Base-by-base conservation (phyloP, 2,113 vertebrate species). In the Arothron firmamentum region DNA sequence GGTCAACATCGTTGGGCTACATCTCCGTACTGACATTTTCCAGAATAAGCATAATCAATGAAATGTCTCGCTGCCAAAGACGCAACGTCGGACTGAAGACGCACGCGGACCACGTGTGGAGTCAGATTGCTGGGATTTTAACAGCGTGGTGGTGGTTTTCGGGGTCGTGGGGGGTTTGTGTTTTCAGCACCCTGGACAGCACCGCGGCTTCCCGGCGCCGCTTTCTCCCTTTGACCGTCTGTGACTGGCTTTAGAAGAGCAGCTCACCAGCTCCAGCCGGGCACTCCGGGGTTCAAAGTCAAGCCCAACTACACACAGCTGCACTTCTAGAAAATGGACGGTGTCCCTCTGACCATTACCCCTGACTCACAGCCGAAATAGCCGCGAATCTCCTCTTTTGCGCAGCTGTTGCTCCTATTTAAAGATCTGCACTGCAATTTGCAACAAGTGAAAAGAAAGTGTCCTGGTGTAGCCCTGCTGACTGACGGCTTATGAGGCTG, bases 121-220 rank as follows among this genome's bases (percentile, higher is more conserved):
- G 52, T 52, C 52, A 51, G 48, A 54, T 56, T 11, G 31, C 59
- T 14, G 8, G 31, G 19, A 53, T 14, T n/a, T 17, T 45, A 2
- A 65, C 25, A 57, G 42, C 52, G 17, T 5, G 52, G 2, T 47
- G 15, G 4, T 6, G 4, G 2, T 28, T 28, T 28, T n/a, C 1
- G 45, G 13, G 45, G 45, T 5, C 1, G 45, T 6, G 14, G 5
- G 45, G 45, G 45, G 31, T 2, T 1, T 38, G 15, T 4, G 21
- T 23, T 67, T 86, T 84, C 86, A 88, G 86, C 65, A 88, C 83
- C 86, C 46, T 3, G 85, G 86, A 88, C 66, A 88, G 83, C 77
- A 31, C 54, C 58, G 1, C 12, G 41, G 59, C 48, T 46, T 58
- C 65, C 67, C 62, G 12, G 15, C 51, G 18, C 18, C 25, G 10